Percentiles rank a stretch among this genome's conserved stretches.
These are phyloP conservation scores for Thunnus maccoyii DNA, from an alignment of 2,113 vertebrate species.

Conservation along the genomic window DNA sequence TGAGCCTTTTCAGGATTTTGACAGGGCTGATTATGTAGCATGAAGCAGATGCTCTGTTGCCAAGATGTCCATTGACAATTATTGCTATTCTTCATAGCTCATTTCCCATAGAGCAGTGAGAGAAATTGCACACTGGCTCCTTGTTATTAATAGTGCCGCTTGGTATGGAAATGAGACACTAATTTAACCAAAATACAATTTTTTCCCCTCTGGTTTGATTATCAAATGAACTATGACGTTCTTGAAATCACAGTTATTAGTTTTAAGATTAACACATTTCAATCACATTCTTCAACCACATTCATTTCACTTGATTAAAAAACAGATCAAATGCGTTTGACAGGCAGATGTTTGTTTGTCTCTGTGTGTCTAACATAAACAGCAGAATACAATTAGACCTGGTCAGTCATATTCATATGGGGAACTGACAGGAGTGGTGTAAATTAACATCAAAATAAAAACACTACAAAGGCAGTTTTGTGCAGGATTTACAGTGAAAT, in stretches of 20 bases:
- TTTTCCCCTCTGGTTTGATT: slow-evolving; percentile 64
- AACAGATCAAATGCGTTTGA: slow-evolving; percentile 18
- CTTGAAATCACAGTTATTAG: slow-evolving; percentile 51
- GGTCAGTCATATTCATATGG: slow-evolving; percentile 6
- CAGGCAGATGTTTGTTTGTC: slow-evolving; percentile 10
- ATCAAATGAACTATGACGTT: slow-evolving; percentile 69
- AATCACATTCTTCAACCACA: slow-evolving; percentile 25
- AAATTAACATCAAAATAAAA: slow-evolving; percentile 1
- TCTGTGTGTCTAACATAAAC: neutral
- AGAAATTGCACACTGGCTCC: slow-evolving; percentile 72
- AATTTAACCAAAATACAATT: slow-evolving; percentile 73
- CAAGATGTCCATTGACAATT: slow-evolving; percentile 92
- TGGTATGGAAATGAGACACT: slow-evolving; percentile 80
- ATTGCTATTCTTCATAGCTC: slow-evolving; percentile 90
- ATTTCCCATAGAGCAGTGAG: slow-evolving; percentile 86
- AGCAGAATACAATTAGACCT: slow-evolving; percentile 11
- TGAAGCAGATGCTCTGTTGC: slow-evolving; percentile 93
- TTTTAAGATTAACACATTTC: slow-evolving; percentile 48
- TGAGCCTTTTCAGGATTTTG: slow-evolving; percentile 77
- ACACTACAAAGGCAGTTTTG: neutral
- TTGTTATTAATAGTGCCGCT: slow-evolving; percentile 81
- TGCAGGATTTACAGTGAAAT: no score
- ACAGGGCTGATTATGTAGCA: slow-evolving; percentile 90
- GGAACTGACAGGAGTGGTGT: neutral
- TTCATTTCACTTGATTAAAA: slow-evolving; percentile 48